A percentile compares a stretch with the other conserved stretches of the same genome.
phyloP scores from a whole-genome alignment of 2,113 vertebrate genomes.

The Rafetus swinhoei region DNA sequence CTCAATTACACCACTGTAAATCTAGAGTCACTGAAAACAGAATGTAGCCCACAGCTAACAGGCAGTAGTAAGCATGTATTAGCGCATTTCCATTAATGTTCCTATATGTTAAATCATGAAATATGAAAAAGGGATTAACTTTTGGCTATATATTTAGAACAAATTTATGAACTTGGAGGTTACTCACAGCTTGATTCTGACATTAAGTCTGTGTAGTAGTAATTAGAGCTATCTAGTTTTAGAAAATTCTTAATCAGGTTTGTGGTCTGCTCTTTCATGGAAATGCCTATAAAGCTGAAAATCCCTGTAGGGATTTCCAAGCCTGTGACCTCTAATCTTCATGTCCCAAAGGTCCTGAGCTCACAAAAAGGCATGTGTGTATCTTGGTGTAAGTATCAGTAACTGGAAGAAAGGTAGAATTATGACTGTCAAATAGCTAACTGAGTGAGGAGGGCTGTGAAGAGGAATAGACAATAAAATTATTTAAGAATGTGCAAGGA shows the following conservation, averaged over 20 bases:
- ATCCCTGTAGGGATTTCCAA: neutral
- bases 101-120: neutral
- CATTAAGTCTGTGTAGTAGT: neutral
- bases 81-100: neutral
- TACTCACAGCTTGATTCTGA: neutral
- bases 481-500: neutral
- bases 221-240: neutral
- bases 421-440: neutral
- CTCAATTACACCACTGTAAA: neutral
- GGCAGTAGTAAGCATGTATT: neutral
- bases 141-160: neutral
- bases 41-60: neutral
- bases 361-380: neutral
- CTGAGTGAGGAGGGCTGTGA: neutral
- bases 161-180: neutral
- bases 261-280: neutral
- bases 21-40: slow-evolving; percentile 13
- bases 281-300: neutral
- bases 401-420: neutral
- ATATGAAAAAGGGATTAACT: neutral
- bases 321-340: neutral
- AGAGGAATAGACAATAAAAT: neutral
- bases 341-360: neutral
- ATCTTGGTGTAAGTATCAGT: neutral
- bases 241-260: neutral